phyloP scores from a whole-genome alignment of 2,888 invertebrate species.

The Sclerodermus sp. region DNA sequence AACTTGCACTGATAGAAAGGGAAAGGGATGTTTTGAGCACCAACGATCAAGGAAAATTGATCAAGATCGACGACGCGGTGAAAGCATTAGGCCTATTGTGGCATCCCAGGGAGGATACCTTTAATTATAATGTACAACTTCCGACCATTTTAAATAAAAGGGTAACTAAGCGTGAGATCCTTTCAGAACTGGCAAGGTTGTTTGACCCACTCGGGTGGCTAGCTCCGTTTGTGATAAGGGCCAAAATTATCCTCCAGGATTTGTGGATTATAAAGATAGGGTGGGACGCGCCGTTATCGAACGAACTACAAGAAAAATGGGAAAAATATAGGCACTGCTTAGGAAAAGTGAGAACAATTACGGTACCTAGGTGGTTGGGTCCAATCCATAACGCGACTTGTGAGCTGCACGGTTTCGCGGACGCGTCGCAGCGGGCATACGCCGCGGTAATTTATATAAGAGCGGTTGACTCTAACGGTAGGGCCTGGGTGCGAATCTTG shows the following conservation, averaged over 20 bases:
- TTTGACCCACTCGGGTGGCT: constrained; percentile 19
- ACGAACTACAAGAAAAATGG: constrained; percentile 8
- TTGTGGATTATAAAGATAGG: constrained; percentile 10
- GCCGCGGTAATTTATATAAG: constrained; percentile 12
- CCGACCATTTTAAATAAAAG: not conserved
- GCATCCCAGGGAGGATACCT: constrained; percentile 10
- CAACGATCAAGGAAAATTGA: constrained; percentile 5
- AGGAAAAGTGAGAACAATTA: constrained; percentile 1
- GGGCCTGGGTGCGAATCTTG: constrained; percentile 6
- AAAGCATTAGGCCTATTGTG: constrained; percentile 14
- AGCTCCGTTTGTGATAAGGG: constrained; percentile 11
- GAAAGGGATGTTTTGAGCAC: not conserved
- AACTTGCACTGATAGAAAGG: not conserved
- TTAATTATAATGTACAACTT: constrained; percentile 10
- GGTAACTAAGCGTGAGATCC: constrained; percentile 9
- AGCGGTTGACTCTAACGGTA: constrained; percentile 2
- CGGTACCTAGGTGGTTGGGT: constrained; percentile 8
- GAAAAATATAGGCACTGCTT: not conserved
- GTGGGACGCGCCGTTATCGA: constrained; percentile 11
- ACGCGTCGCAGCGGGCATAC: constrained; percentile 15
- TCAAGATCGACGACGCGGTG: constrained; percentile 9
- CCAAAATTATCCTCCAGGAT: constrained; percentile 16
- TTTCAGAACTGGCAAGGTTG: constrained; percentile 10
- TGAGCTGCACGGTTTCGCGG: constrained; percentile 18
- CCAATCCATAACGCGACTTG: not conserved